Percentiles rank a stretch among this genome's conserved stretches.
Evolutionary conservation across 2,797 vertebrate species (phyloP).

Genomic region (Varecia variegata): DNA sequence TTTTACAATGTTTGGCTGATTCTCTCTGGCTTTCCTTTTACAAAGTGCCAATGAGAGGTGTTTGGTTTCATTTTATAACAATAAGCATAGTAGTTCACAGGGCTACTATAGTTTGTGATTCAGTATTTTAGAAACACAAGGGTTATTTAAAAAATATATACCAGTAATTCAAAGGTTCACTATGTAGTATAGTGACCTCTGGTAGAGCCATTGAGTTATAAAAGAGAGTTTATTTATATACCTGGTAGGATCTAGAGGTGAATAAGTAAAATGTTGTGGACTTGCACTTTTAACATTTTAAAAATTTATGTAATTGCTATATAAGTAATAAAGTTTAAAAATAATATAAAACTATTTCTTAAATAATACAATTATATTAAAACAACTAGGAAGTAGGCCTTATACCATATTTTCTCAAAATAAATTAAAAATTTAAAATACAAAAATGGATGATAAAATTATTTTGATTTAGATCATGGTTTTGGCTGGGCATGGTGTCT

Average conservation of each 20-base stretch:
- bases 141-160: background rate
- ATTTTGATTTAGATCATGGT: background rate
- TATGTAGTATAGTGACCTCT: background rate
- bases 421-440: background rate
- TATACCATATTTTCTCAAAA: background rate
- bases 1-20: background rate
- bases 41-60: background rate
- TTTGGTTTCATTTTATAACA: slow-evolving; percentile 11
- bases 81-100: background rate
- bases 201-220: background rate
- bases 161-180: background rate
- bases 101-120: background rate
- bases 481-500: no score
- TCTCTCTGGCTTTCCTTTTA: background rate
- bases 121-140: background rate
- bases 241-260: background rate
- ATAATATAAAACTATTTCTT: background rate
- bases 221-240: background rate
- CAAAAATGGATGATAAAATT: background rate
- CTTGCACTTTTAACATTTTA: background rate
- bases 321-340: background rate
- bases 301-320: background rate
- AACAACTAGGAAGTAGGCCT: background rate
- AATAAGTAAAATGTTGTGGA: background rate
- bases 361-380: background rate